phyloP scores from a whole-genome alignment of 2,888 invertebrate genomes.

The Paralinhomoeus sp. region DNA sequence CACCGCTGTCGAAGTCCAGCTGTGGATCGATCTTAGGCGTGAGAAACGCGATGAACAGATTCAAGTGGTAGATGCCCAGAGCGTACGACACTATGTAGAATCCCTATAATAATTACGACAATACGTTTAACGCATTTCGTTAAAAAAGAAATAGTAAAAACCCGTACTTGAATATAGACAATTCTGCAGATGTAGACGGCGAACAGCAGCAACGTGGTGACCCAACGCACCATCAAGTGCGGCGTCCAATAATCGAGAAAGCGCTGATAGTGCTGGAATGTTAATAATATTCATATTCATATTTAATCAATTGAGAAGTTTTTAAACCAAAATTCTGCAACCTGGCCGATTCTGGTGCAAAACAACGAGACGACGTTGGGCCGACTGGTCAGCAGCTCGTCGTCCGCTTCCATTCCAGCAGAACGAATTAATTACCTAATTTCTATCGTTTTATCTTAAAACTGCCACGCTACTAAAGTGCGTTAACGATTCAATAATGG shows the following conservation, averaged over 20 bases:
- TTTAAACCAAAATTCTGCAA: too few relatives aligned
- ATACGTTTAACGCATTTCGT: too few relatives aligned
- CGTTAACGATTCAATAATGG: too few relatives aligned
- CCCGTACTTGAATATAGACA: conserved; percentile 18
- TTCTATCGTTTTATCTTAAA: too few relatives aligned
- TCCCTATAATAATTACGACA: conserved; percentile 40
- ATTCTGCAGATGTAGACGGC: conserved; percentile 15
- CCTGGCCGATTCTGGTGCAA: conserved; percentile 7
- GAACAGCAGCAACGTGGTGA: conserved; percentile 14
- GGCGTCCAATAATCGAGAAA: conserved; percentile 23
- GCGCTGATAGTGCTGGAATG: conserved; percentile 21
- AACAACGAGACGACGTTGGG: conserved; percentile 17
- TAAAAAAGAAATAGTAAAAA: too few relatives aligned
- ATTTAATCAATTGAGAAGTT: too few relatives aligned
- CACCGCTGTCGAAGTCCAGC: conserved; percentile 62
- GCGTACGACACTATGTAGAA: conserved; percentile 99
- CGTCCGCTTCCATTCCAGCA: too few relatives aligned
- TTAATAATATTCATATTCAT: too few relatives aligned
- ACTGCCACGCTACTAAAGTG: too few relatives aligned
- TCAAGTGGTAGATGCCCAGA: conserved; percentile 92
- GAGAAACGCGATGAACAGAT: conserved; percentile 96
- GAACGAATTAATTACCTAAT: too few relatives aligned
- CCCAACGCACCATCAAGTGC: conserved; percentile 19
- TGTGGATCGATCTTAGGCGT: conserved; percentile 98
- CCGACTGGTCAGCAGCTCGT: conserved; percentile 14